These are phyloP conservation scores for Palythoa grandis DNA, from an alignment of 92 coral and sea anemone species.

Conservation along the genomic window DNA sequence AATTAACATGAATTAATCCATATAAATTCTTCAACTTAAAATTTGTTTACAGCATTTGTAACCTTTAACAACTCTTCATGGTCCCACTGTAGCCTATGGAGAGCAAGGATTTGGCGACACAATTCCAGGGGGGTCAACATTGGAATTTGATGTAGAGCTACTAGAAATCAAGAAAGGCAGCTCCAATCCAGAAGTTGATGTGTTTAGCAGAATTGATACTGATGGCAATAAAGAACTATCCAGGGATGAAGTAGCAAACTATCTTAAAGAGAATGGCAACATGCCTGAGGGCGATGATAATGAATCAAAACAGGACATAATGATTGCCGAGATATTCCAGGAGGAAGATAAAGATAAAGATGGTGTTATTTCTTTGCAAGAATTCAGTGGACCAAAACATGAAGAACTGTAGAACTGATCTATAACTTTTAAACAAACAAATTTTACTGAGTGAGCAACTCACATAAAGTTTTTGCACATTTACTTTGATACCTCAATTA, in stretches of 20 bases:
- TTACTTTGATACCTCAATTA: too few species aligned
- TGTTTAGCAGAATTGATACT: conserved; percentile 81
- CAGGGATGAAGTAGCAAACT: conserved; percentile 69
- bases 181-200: conserved; percentile 59
- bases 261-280: conserved; percentile 71
- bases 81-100: conserved; percentile 73
- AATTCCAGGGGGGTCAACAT: conserved; percentile 81
- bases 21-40: background rate
- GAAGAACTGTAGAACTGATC: conserved; percentile 59
- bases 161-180: conserved; percentile 65
- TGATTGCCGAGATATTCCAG: conserved; percentile 82
- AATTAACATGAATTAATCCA: too few species aligned
- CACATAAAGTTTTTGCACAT: too few species aligned
- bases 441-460: background rate
- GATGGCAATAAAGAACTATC: conserved; percentile 77
- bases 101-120: conserved; percentile 74
- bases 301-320: conserved; percentile 67
- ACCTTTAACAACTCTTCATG: conserved; percentile 11
- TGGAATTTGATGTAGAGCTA: conserved; percentile 87
- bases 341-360: conserved; percentile 90
- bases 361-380: conserved; percentile 84
- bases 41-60: background rate
- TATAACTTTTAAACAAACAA: background rate
- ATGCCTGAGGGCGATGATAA: conserved; percentile 66
- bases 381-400: conserved; percentile 90